Percentiles rank a stretch among this genome's conserved stretches.
These are phyloP conservation scores for Platycheirus rosarum DNA, from an alignment of 2,888 invertebrate genomes.

Conservation along the genomic window DNA sequence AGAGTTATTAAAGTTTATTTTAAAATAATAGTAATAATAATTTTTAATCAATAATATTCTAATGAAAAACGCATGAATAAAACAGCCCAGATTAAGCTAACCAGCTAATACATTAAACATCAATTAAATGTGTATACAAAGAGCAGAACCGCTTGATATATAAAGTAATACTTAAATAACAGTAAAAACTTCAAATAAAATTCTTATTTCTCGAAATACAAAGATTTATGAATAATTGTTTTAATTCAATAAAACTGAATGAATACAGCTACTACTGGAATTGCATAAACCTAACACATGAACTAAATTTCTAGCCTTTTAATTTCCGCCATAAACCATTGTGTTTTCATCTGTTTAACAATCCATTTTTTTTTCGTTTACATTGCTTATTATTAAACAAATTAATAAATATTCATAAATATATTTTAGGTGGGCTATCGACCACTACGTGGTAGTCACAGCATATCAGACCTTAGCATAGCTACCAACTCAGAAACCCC, in stretches of 20 bases:
- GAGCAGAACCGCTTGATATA: too few species aligned
- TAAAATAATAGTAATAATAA: not conserved
- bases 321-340: conserved; percentile 15
- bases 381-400: not conserved
- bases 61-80: conserved; percentile 7
- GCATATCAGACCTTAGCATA: conserved; percentile 92
- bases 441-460: conserved; percentile 92
- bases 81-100: not conserved
- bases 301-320: conserved; percentile 29
- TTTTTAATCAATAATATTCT: not conserved
- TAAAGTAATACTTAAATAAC: too few species aligned
- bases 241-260: conserved; percentile 16
- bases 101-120: too few species aligned
- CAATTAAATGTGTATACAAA: too few species aligned
- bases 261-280: conserved; percentile 46
- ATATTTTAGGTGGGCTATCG: conserved; percentile 88
- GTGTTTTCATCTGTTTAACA: conserved; percentile 27
- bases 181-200: too few species aligned
- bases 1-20: too few species aligned
- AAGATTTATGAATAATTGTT: too few species aligned
- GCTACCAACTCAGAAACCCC: conserved; percentile 83
- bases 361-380: conserved; percentile 23
- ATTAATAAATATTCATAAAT: not conserved
- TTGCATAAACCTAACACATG: conserved; percentile 48
- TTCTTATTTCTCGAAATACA: too few species aligned